Evolutionary conservation across 2,888 invertebrate species (phyloP), one percentile per base, ranked within the genome.

Genomic region (Sminthurides aquaticus): DNA sequence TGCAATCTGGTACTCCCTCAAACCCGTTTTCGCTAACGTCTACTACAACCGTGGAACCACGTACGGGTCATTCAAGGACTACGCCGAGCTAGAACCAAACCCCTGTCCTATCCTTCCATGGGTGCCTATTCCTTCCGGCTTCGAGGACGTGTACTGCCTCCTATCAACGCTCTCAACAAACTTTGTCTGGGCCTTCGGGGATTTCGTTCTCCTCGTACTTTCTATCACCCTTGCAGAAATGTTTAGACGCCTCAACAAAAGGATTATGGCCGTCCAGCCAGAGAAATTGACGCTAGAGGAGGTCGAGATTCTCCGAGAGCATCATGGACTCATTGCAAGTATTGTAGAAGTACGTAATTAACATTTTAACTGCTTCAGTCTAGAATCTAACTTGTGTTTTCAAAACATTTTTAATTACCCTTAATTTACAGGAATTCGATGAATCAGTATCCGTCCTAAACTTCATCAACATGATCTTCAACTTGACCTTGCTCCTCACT

Each of bases 371-470:
- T 3, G 61, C 72, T 29, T 49, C 70, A 2, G 43, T 54, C 1
- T 59, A 72, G n/a, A 73, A 72, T 63, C 54, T 71, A 1, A 71
- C 72, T n/a, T n/a, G n/a, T n/a, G n/a, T n/a, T n/a, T n/a, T n/a
- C n/a, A n/a, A n/a, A n/a, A n/a, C n/a, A n/a, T n/a, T n/a, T n/a
- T n/a, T n/a, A n/a, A n/a, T n/a, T 34, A 34, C 43, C 43, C 15
- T 34, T 34, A 34, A 34, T 25, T 56, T 22, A 5, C 27, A 70
- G 70, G 70, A 65, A 20, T 68, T 70, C 60, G 70, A 70, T 43
- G 68, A 70, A 56, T 65, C 68, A 2, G 61, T 70, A 26, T 34
- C 67, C 3, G 57, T 52, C 5, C 55, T 70, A 18, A 70, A 68
- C 57, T 48, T 67, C 2, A 68, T 70, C 26, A 68, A 60, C 20